These are phyloP conservation scores for Erpetoichthys calabaricus DNA, from an alignment of 2,797 vertebrate genomes.

Conservation along the genomic window DNA sequence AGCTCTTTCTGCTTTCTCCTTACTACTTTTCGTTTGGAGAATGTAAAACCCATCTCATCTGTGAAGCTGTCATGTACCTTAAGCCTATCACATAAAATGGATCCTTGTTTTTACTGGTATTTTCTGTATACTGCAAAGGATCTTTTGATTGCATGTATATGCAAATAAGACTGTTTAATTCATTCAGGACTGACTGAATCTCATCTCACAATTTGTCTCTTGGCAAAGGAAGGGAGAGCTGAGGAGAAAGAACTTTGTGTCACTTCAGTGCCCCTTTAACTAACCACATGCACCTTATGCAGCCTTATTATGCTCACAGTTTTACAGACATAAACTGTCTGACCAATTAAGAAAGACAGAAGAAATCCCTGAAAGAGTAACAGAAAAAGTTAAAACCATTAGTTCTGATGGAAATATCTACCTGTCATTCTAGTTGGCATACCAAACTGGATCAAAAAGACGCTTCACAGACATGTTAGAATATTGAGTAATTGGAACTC, in stretches of 20 bases:
- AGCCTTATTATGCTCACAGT: too few relatives aligned
- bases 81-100: conserved; percentile 64
- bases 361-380: conserved; percentile 21
- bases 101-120: conserved; percentile 73
- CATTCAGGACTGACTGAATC: too few relatives aligned
- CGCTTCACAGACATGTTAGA: conserved; percentile 8
- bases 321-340: too few relatives aligned
- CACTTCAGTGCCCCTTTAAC: too few relatives aligned
- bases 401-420: conserved; percentile 7
- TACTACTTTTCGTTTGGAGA: too few relatives aligned
- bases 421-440: background rate
- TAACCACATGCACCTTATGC: too few relatives aligned
- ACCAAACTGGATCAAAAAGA: conserved; percentile 1
- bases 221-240: too few relatives aligned
- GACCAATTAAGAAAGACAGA: conserved; percentile 22
- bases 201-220: too few relatives aligned
- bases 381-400: conserved; percentile 26
- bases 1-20: too few relatives aligned
- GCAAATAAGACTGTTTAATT: conserved; percentile 70
- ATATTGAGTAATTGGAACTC: conserved; percentile 40
- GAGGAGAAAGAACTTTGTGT: too few relatives aligned
- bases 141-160: conserved; percentile 61
- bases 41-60: too few relatives aligned
- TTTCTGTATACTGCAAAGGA: conserved; percentile 25
- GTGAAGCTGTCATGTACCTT: background rate